These are phyloP conservation scores for Actenoides lindsayi DNA, from an alignment of 2,113 vertebrate species.

Conservation along the genomic window DNA sequence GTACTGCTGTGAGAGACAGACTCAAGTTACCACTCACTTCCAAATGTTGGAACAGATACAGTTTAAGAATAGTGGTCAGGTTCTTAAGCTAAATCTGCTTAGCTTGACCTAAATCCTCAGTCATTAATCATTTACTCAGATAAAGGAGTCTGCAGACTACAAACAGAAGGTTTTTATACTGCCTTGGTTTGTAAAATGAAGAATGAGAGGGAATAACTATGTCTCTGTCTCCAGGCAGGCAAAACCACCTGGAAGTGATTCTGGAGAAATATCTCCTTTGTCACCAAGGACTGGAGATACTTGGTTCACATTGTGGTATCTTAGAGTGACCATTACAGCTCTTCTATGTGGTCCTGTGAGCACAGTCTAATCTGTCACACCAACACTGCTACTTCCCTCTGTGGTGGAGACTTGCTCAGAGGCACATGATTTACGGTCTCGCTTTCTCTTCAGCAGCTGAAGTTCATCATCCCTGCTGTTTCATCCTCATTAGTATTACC, in stretches of 20 bases:
- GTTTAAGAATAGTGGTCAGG: neutral
- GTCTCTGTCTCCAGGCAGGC: neutral
- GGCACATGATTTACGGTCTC: neutral
- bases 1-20: neutral
- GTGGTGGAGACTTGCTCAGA: neutral
- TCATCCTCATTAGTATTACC: neutral
- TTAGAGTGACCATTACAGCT: neutral
- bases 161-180: neutral
- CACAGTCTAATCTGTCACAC: neutral
- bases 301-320: neutral
- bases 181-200: neutral
- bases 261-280: neutral
- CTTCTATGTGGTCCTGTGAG: neutral
- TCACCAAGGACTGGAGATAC: neutral
- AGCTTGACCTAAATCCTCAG: constrained; percentile 1
- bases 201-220: neutral
- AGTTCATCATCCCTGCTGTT: neutral
- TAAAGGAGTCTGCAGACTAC: neutral
- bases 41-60: neutral
- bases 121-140: neutral
- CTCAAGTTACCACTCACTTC: neutral
- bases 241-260: too few relatives aligned
- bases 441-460: neutral
- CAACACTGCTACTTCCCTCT: neutral
- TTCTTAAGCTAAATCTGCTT: neutral